Conservation (phyloP, 2,888 invertebrate genomes). For the Poecilobothrus nobilitatus region DNA sequence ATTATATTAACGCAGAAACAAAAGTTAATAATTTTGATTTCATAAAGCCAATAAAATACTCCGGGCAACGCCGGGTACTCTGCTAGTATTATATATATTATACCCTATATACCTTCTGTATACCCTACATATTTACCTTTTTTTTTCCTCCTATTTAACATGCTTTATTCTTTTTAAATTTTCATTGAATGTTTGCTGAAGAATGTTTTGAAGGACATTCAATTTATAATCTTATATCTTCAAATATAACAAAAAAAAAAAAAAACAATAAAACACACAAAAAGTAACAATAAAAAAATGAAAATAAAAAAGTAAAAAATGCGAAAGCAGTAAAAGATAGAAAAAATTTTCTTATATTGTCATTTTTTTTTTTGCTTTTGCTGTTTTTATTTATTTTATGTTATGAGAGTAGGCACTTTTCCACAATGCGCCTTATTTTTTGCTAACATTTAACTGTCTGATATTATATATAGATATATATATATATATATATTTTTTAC, state of each 20-base stretch:
- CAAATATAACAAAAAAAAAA: background rate
- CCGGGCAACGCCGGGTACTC: too few relatives aligned
- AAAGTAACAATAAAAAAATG: background rate
- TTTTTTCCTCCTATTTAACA: too few relatives aligned
- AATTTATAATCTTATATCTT: background rate
- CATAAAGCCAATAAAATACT: too few relatives aligned
- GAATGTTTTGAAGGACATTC: conserved; percentile 4
- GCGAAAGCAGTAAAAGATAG: background rate
- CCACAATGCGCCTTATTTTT: background rate
- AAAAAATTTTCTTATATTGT: background rate
- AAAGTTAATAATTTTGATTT: too few relatives aligned
- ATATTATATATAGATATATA: too few relatives aligned
- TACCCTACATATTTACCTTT: background rate
- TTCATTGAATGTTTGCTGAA: background rate
- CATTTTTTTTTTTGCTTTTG: too few relatives aligned
- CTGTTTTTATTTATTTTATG: too few relatives aligned
- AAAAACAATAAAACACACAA: background rate
- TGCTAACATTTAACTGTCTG: background rate
- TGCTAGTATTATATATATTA: too few relatives aligned
- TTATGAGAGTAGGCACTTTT: too few relatives aligned
- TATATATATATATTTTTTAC: too few relatives aligned
- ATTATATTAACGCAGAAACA: too few relatives aligned
- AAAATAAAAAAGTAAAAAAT: too few relatives aligned
- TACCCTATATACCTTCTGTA: background rate
- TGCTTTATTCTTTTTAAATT: background rate